Evolutionary conservation across 2,888 invertebrate genomes (phyloP).

Genomic region (Drosophila subquinaria): DNA sequence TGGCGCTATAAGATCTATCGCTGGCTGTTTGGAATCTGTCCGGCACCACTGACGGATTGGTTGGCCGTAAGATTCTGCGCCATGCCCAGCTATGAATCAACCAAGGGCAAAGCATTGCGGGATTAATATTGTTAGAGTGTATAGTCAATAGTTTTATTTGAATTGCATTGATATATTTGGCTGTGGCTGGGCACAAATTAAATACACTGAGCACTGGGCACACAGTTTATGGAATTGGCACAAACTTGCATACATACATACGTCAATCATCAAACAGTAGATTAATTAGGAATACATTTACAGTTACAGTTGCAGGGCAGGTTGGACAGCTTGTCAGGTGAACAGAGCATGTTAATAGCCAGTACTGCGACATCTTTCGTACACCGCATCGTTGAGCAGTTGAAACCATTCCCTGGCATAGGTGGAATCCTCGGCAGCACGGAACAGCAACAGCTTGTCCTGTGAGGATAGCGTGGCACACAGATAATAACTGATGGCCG

Average conservation of each 20-base stretch:
- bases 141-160: conserved; percentile 39
- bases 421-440: conserved; percentile 83
- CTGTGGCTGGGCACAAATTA: conserved; percentile 38
- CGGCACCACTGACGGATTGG: conserved; percentile 87
- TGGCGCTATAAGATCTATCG: conserved; percentile 89
- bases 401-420: conserved; percentile 85
- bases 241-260: conserved; percentile 7
- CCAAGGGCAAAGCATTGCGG: not conserved
- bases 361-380: conserved; percentile 80
- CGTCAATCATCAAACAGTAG: not conserved
- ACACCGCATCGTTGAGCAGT: conserved; percentile 84
- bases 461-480: conserved; percentile 77
- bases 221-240: conserved; percentile 41
- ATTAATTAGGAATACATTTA: conserved; percentile 26
- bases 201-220: conserved; percentile 25
- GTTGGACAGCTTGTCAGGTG: conserved; percentile 9
- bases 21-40: conserved; percentile 88
- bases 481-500: conserved; percentile 85
- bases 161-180: conserved; percentile 41
- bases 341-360: conserved; percentile 54
- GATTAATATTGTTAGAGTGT: not conserved
- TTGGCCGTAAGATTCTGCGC: conserved; percentile 88
- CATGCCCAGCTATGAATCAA: conserved; percentile 87
- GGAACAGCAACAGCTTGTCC: conserved; percentile 82
- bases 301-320: conserved; percentile 19